A percentile compares a stretch with the other conserved stretches of the same genome.
These are phyloP conservation scores for Carassius auratus DNA, from an alignment of 2,113 vertebrate genomes.

Conservation along the genomic window DNA sequence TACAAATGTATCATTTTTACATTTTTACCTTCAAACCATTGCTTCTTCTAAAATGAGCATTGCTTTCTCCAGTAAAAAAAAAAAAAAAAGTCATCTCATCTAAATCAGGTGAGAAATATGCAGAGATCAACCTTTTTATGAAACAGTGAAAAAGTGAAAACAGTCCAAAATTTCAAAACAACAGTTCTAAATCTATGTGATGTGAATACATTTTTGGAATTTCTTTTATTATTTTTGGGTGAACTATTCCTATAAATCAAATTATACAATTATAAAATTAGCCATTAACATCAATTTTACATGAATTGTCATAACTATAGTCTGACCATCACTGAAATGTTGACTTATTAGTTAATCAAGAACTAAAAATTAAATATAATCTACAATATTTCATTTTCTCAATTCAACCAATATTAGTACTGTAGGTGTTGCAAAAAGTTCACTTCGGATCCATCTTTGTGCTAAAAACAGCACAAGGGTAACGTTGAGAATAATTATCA, in stretches of 20 bases:
- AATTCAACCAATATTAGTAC: not conserved
- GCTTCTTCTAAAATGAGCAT: not conserved
- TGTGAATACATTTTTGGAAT: not conserved
- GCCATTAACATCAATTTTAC: not conserved
- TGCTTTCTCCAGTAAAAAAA: not conserved
- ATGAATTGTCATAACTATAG: not conserved
- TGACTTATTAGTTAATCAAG: not conserved
- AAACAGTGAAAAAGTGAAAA: not conserved
- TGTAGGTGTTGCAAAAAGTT: not conserved
- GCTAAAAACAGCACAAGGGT: not conserved
- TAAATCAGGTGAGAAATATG: not conserved
- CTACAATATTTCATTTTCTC: not conserved
- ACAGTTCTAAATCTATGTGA: not conserved
- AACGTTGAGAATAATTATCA: constrained; percentile 3
- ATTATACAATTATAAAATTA: not conserved
- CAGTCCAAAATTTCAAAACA: not conserved
- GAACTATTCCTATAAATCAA: not conserved
- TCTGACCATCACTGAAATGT: not conserved
- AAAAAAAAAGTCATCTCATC: not conserved
- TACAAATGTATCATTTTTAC: not conserved
- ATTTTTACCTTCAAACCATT: not conserved
- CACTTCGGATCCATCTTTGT: not conserved
- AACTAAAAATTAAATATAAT: not conserved
- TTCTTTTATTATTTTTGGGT: not conserved
- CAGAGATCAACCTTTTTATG: not conserved